Conservation (phyloP, 1,140 invertebrate genomes). For the Drosophila kanapiae region DNA sequence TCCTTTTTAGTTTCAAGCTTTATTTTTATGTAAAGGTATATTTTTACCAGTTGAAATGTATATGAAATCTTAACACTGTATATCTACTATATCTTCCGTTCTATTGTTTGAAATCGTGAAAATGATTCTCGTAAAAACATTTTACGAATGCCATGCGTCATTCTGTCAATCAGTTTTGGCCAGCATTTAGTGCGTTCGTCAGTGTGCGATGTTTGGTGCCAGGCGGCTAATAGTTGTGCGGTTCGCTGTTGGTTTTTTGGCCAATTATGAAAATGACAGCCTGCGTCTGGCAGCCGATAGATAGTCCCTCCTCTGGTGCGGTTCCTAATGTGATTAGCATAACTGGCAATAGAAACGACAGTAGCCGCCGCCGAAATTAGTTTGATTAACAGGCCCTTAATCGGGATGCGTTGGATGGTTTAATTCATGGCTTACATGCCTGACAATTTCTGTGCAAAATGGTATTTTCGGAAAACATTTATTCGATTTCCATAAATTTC, state of each 20-base stretch:
- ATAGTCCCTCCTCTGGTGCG: conserved; percentile 23
- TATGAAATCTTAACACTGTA: not conserved
- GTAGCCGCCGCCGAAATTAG: conserved; percentile 42
- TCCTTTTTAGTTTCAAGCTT: not conserved
- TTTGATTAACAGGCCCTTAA: conserved; percentile 57
- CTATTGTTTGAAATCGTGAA: too few relatives aligned
- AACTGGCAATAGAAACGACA: conserved; percentile 43
- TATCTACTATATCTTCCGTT: too few relatives aligned
- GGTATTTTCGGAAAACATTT: conserved; percentile 38
- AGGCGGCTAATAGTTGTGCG: conserved; percentile 79
- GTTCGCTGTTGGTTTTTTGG: conserved; percentile 72
- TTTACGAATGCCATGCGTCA: conserved; percentile 10
- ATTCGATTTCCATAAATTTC: conserved; percentile 64
- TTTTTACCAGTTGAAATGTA: not conserved
- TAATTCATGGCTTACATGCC: conserved; percentile 25
- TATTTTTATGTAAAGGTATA: not conserved
- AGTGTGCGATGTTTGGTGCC: conserved; percentile 36
- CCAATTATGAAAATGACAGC: conserved; percentile 82
- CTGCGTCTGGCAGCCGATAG: conserved; percentile 11
- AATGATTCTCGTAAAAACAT: conserved; percentile 16
- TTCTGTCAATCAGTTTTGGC: conserved; percentile 39
- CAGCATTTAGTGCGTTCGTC: conserved; percentile 31
- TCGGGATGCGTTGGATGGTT: conserved; percentile 12
- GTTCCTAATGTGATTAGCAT: conserved; percentile 59
- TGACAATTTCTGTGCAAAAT: conserved; percentile 23